Evolutionary conservation across 2,888 invertebrate genomes (phyloP).

Genomic region (Hecatera dysodea): DNA sequence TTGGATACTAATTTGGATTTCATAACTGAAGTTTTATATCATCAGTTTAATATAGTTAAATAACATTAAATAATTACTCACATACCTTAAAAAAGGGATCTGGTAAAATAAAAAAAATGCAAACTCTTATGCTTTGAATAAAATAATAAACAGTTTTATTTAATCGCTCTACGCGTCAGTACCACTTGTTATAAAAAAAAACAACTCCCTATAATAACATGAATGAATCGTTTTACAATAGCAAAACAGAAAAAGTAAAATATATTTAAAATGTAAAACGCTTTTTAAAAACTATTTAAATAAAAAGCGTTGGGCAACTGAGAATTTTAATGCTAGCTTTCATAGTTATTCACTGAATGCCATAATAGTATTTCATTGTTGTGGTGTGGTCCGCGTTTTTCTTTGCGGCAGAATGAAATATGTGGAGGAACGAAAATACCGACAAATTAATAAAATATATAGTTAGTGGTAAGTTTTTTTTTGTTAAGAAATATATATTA

Average conservation of each 20-base stretch:
- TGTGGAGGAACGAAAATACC: constrained; percentile 1
- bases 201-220: constrained; percentile 8
- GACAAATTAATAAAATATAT: constrained; percentile 31
- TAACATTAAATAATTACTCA: too few species aligned
- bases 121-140: background rate
- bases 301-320: constrained; percentile 13
- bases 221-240: constrained; percentile 21
- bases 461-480: background rate
- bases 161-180: background rate
- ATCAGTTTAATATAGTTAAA: too few species aligned
- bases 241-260: constrained; percentile 19
- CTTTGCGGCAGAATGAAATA: constrained; percentile 28
- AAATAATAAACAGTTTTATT: background rate
- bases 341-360: constrained; percentile 33
- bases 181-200: background rate
- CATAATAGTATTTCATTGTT: constrained; percentile 49
- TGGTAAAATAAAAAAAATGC: background rate
- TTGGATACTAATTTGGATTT: too few species aligned
- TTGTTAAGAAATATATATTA: background rate
- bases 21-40: too few species aligned
- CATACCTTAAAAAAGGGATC: too few species aligned
- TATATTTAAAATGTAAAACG: constrained; percentile 27
- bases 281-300: constrained; percentile 17
- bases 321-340: constrained; percentile 47
- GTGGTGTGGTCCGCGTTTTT: constrained; percentile 18